Base-by-base conservation (phyloP, 2,113 vertebrate genomes). In the Nerophis ophidion region DNA sequence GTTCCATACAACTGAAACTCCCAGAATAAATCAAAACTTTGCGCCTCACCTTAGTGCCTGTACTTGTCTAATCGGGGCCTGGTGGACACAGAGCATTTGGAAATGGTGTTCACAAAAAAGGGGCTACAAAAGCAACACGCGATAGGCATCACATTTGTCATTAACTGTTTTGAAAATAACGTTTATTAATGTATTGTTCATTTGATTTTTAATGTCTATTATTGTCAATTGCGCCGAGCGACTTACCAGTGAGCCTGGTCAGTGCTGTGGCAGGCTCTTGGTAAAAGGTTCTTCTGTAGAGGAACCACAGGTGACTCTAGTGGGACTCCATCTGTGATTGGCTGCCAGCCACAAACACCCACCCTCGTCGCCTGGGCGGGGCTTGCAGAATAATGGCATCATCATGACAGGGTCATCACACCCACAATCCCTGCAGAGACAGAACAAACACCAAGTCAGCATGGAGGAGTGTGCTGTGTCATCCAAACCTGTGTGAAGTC, bases 371-470 rank as follows among this genome's bases (percentile, higher is more conserved):
- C 79, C 86, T 79, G 71, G 79, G 71, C 61, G 60, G 71, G 68
- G 67, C 53, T 59, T 65, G 69, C 50, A 66, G 62, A 76, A 83
- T 49, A 60, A 57, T 52, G 75, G 71, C 79, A 68, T 69, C 89
- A 88, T 91, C 80, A 83, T 89, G 81, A 72, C 60, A 65, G 61
- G 58, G 60, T 80, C 89, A 91, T 90, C 79, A 84, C 86, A 80
- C 60, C 74, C 67, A 56, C 72, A 73, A 55, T 50, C 57, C 70
- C 81, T 85, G 19, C 40, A 67, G 45, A 82, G 47, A 63, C 26
- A 56, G 6, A 53, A 64, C 50, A 0, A 51, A 49, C 35, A 40
- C 47, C 4, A 36, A 48, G 17, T 34, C 26, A 16, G 7, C 17
- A 17, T 11, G 8, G 6, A n/a, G 26, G 13, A 8, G 16, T 26